Evolutionary conservation across 1,140 invertebrate species (phyloP), one percentile per base, ranked within the genome.

Genomic region (Epicauta chinensis): DNA sequence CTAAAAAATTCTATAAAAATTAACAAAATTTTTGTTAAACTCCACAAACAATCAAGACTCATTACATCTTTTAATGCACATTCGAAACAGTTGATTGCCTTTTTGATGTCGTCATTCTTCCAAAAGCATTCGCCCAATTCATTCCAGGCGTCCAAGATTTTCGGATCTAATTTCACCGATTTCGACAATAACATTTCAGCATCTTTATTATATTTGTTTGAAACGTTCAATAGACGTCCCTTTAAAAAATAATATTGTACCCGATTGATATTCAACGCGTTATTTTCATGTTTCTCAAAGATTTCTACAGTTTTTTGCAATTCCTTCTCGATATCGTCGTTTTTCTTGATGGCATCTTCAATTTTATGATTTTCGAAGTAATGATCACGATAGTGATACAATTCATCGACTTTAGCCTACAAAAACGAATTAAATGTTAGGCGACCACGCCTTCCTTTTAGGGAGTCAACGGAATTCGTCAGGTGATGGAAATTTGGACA

Each of bases 51-150:
- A 47, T 39, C 37, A 53, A 23, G 7, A 23, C 4, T 59, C 74
- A 74, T 73, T 76, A 91, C 89, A 76, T 90, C 81, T 67, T 82
- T 82, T 30, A 93, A 71, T 56, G 89, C 88, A 57, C 85, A 84
- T 61, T 82, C 77, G 73, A 93, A 93, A 71, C 91, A 93, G 63
- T 87, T 89, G 64, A 85, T 87, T 1, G 91, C 89, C 58, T 87
- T 83, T 59, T 81, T 75, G 16, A 91, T 74, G 66, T 92, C 86
- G 62, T 84, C 80, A 69, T 88, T 88, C 69, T 93, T 93, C 83
- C 88, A 93, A 70, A 90, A 91, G 69, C 86, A 90, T 70, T 92
- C 89, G 4, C 91, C 91, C 7, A 95, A 74, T 66, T 92, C 84
- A 67, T 93, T 93, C 91, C 91, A 94, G 3, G 89, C 90, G 51